phyloP scores from a whole-genome alignment of 2,113 vertebrate species.

The Channa argus region DNA sequence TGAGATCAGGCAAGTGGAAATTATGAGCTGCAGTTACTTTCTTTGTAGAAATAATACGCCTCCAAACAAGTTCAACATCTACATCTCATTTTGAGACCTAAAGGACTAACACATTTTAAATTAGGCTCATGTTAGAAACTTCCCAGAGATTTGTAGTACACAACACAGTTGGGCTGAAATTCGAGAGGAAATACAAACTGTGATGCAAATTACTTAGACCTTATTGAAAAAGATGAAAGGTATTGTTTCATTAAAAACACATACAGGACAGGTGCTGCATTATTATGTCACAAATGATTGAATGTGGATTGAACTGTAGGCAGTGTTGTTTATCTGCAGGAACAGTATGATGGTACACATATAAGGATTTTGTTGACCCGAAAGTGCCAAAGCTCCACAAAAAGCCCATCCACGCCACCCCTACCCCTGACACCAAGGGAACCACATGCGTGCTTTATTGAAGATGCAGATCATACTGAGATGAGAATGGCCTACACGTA shows the following conservation, averaged over 20 bases:
- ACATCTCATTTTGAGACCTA: too few species aligned
- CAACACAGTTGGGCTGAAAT: too few species aligned
- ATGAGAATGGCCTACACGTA: slow-evolving; percentile 40
- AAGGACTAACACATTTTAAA: too few species aligned
- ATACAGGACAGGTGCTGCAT: too few species aligned
- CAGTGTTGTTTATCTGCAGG: background rate
- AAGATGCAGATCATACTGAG: slow-evolving; percentile 48
- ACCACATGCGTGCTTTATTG: slow-evolving; percentile 52
- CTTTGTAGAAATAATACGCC: background rate
- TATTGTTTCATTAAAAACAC: too few species aligned
- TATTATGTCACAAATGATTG: too few species aligned
- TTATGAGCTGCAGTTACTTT: background rate
- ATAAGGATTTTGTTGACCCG: background rate
- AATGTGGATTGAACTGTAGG: background rate
- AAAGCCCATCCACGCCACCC: slow-evolving; percentile 14
- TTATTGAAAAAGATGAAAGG: too few species aligned
- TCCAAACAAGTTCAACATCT: background rate
- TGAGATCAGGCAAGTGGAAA: slow-evolving; percentile 14
- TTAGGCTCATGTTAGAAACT: too few species aligned
- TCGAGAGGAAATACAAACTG: too few species aligned
- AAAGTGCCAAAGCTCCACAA: background rate
- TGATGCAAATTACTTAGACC: too few species aligned
- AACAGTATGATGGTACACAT: too few species aligned
- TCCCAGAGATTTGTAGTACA: too few species aligned
- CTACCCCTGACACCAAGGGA: background rate